Evolutionary conservation across 2,797 vertebrate genomes (phyloP), one percentile per base, ranked within the genome.

Genomic region (Siniperca undulata): DNA sequence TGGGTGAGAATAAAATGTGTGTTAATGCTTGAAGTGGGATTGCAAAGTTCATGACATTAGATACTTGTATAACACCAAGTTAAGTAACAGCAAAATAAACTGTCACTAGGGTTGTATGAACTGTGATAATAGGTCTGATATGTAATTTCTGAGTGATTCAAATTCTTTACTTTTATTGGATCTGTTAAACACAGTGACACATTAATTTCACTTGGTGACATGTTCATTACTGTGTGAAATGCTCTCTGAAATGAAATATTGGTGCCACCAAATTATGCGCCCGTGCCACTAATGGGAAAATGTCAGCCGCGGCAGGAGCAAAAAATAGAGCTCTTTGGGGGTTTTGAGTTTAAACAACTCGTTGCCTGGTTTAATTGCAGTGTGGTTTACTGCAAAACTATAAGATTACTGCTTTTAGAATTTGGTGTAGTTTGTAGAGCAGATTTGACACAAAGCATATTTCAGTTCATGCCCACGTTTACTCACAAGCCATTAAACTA

Each of bases 221-320:
- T 83, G 87, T 90, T 93, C 86, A 89, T 92, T 82, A 84, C 82
- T 77, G 85, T 71, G 58, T 76, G 76, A 92, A 90, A 91, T 7
- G 22, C 74, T 81, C 78, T 86, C 74, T 78, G 70, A 91, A 90
- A 85, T 84, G 73, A 88, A 91, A 88, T 89, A 87, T 87, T 80
- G 79, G 85, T 89, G 85, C 83, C 87, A 86, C 80, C 76, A 76
- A 87, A 86, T 90, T 82, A 83, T 40, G 22, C 42, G 3, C 48
- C 68, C 7, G 7, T 86, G 90, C 81, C 81, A 42, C 77, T 91
- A 89, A 90, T 86, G 85, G 78, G 82, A 85, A 90, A 90, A 82
- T 88, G 85, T 90, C 85, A 85, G 77, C 40, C 0, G 36, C 4
- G 2, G 73, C 77, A 80, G 66, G 64, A 80, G 84, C 68, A 79